phyloP scores from a whole-genome alignment of 2,888 invertebrate species.

The Cistogaster globosa region DNA sequence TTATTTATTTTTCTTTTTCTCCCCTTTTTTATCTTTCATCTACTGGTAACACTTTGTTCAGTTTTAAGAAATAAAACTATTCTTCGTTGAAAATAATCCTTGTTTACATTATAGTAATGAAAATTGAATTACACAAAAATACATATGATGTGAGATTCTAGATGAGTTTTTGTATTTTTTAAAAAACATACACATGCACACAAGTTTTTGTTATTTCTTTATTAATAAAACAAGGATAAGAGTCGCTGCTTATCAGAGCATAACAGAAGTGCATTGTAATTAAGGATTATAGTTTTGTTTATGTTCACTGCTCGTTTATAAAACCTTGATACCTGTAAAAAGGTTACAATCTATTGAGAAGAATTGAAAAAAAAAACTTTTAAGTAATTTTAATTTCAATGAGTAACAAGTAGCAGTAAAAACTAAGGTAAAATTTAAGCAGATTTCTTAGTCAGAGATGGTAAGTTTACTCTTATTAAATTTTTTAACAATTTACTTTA shows the following conservation, averaged over 20 bases:
- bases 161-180: not conserved
- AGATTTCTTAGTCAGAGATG: too few relatives aligned
- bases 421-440: too few relatives aligned
- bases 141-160: not conserved
- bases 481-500: too few relatives aligned
- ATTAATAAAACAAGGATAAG: slow-evolving; percentile 9
- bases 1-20: too few relatives aligned
- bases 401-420: too few relatives aligned
- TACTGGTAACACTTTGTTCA: not conserved
- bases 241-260: slow-evolving; percentile 47
- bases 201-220: slow-evolving; percentile 15
- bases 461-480: too few relatives aligned
- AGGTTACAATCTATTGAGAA: not conserved
- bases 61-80: not conserved
- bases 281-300: slow-evolving; percentile 32
- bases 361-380: not conserved
- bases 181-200: not conserved
- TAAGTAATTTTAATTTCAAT: not conserved
- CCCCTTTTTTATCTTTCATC: not conserved
- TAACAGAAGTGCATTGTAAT: slow-evolving; percentile 25
- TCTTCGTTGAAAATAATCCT: slow-evolving; percentile 30
- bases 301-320: not conserved
- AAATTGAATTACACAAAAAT: slow-evolving; percentile 47
- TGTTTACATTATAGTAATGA: slow-evolving; percentile 37
- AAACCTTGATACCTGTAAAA: not conserved